Evolutionary conservation across 2,797 vertebrate species (phyloP), one percentile per base, ranked within the genome.

Genomic region (Rhinogobio ventralis): DNA sequence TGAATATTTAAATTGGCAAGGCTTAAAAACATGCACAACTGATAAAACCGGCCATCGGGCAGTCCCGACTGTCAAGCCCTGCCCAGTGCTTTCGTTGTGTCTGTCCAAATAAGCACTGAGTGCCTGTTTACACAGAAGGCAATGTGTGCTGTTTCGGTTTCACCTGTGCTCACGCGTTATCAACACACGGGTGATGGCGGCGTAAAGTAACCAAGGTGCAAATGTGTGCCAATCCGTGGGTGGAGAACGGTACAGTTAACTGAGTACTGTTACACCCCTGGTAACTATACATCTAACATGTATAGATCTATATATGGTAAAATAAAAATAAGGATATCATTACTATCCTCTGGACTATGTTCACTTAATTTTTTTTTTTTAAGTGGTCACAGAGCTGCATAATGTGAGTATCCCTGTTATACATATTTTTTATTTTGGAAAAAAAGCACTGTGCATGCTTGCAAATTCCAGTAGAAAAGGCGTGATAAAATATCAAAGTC

Each of bases 401-500:
- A 39, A 45, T 28, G 39, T n/a, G 42, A 36, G 6, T 67, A 51
- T 49, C 30, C 62, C 28, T 33, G 10, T 30, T 30, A 8, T 25
- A 55, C 15, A 8, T 39, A 17, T 42, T 10, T 51, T 69, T 80
- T 53, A 3, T 46, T n/a, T 13, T 53, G 15, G 19, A 45, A 64
- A 36, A 49, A 36, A 75, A 30, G 11, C 28, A 14, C 15, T 82
- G 60, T 75, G 60, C 57, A 33, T 39, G 45, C 45, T 42, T 57
- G 46, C 51, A 71, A 78, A 71, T 62, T 71, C 25, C 53, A 71
- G 20, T 19, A 17, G 46, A 46, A 78, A 79, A 71, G n/a, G 23
- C 14, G 1, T 36, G 14, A 67, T 66, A 62, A 64, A 88, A 85
- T 82, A 79, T 86, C 83, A 86, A 88, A 87, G 86, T 64, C 66